Conservation (phyloP, 1,140 invertebrate species). For the Tetramorium alpestre region DNA sequence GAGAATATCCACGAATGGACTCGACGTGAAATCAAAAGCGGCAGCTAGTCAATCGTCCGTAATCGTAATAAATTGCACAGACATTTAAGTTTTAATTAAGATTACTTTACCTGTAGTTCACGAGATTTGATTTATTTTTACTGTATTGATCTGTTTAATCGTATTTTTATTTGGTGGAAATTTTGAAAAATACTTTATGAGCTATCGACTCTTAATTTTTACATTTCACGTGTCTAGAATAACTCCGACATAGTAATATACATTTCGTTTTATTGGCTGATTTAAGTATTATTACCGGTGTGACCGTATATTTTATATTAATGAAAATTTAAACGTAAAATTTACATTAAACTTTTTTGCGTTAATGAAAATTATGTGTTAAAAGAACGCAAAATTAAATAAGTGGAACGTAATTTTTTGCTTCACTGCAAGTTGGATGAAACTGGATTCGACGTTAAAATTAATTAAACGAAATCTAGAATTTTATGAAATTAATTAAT, state of each 20-base stretch:
- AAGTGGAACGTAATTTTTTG: background rate
- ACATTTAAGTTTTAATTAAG: conserved; percentile 31
- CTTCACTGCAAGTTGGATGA: background rate
- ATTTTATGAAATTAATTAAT: conserved; percentile 46
- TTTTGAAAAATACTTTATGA: background rate
- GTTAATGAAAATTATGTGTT: conserved; percentile 16
- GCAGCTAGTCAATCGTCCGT: background rate
- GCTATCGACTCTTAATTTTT: background rate
- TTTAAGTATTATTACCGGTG: too few relatives aligned
- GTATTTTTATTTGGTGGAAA: background rate
- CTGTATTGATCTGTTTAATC: background rate
- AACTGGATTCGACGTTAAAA: conserved; percentile 24
- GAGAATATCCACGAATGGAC: background rate
- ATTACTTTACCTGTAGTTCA: background rate
- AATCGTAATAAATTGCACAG: conserved; percentile 30
- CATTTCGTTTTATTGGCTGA: background rate
- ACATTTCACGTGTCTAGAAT: background rate
- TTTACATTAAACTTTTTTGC: conserved; percentile 4
- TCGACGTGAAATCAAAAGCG: conserved; percentile 14
- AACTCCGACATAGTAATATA: background rate
- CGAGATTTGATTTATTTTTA: background rate
- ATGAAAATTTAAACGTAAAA: background rate
- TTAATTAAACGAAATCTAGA: conserved; percentile 44
- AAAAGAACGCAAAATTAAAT: conserved; percentile 17
- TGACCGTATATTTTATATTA: background rate